Percentiles rank a stretch among this genome's conserved stretches.
Conservation (phyloP, 2,888 invertebrate species). For the Drosophila nigricruria region DNA sequence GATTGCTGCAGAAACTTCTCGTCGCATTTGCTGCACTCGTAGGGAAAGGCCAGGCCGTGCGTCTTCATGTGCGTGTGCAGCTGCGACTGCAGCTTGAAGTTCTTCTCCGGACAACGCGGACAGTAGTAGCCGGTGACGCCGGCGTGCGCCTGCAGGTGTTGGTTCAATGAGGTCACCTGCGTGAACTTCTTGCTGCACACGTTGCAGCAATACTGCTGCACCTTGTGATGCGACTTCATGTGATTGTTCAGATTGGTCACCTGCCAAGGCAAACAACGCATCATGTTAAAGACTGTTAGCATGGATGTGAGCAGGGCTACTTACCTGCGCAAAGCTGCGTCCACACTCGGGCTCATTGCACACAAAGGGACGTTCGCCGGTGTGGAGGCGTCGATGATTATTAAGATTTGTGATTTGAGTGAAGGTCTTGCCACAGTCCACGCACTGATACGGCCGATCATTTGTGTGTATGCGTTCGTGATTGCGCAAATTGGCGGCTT, state of each 20-base stretch:
- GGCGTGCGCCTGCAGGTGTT: slow-evolving; percentile 85
- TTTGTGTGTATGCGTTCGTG: slow-evolving; percentile 86
- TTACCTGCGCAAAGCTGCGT: slow-evolving; percentile 85
- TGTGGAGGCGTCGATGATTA: slow-evolving; percentile 85
- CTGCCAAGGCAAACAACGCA: slow-evolving; percentile 47
- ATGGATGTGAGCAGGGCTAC: not conserved
- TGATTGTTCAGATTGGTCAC: slow-evolving; percentile 86
- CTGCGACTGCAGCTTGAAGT: slow-evolving; percentile 85
- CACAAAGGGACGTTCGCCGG: slow-evolving; percentile 85
- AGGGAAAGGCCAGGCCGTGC: slow-evolving; percentile 85
- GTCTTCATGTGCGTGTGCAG: slow-evolving; percentile 85
- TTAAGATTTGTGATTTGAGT: slow-evolving; percentile 86
- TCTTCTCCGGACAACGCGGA: slow-evolving; percentile 85
- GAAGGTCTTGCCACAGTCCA: slow-evolving; percentile 85
- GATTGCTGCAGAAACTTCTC: slow-evolving; percentile 85
- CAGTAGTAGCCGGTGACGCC: slow-evolving; percentile 85
- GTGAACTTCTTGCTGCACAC: slow-evolving; percentile 85
- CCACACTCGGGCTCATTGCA: slow-evolving; percentile 85
- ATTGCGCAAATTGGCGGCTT: slow-evolving; percentile 85
- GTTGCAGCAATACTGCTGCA: slow-evolving; percentile 85
- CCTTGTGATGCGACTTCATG: slow-evolving; percentile 86
- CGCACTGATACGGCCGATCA: slow-evolving; percentile 85
- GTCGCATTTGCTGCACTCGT: slow-evolving; percentile 85
- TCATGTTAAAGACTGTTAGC: not conserved
- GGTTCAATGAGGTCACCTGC: slow-evolving; percentile 85